These are phyloP conservation scores for Acrobeloides nanus DNA, from an alignment of 2,888 invertebrate species.

Conservation along the genomic window DNA sequence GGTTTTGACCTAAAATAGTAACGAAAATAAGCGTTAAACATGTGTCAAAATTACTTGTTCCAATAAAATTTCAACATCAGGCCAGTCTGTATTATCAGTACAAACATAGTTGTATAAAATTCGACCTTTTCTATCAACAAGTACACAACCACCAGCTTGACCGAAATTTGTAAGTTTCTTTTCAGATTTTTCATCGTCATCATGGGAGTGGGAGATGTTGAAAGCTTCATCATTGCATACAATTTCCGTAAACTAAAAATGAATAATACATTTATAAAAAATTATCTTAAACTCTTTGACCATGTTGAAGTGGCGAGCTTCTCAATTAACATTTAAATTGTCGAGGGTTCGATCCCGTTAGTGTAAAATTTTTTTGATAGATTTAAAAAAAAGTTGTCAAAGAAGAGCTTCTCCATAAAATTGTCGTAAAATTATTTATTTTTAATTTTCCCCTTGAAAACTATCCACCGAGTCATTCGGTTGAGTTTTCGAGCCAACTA, in stretches of 20 bases:
- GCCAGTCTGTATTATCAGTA: constrained; percentile 26
- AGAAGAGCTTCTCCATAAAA: too few species aligned
- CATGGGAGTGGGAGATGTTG: constrained; percentile 6
- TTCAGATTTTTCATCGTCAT: constrained; percentile 4
- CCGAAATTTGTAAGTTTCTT: background rate
- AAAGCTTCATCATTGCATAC: constrained; percentile 16
- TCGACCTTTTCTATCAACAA: constrained; percentile 21
- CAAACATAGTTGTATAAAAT: constrained; percentile 26
- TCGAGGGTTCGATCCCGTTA: too few species aligned
- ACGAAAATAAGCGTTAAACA: background rate
- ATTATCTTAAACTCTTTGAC: background rate
- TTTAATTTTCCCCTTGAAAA: too few species aligned
- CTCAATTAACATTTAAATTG: too few species aligned
- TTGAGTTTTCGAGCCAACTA: too few species aligned
- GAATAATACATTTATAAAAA: background rate
- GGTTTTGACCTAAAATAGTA: background rate
- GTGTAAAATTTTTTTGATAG: too few species aligned
- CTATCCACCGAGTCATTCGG: too few species aligned
- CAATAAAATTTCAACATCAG: constrained; percentile 26
- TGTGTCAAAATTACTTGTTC: constrained; percentile 19
- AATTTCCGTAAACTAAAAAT: constrained; percentile 23
- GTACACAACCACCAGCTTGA: constrained; percentile 16
- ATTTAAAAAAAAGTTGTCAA: too few species aligned
- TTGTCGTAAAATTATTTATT: too few species aligned
- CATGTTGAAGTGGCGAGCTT: background rate